Conservation (phyloP, 1,140 invertebrate genomes). For the Akabosia matsudoensis region DNA sequence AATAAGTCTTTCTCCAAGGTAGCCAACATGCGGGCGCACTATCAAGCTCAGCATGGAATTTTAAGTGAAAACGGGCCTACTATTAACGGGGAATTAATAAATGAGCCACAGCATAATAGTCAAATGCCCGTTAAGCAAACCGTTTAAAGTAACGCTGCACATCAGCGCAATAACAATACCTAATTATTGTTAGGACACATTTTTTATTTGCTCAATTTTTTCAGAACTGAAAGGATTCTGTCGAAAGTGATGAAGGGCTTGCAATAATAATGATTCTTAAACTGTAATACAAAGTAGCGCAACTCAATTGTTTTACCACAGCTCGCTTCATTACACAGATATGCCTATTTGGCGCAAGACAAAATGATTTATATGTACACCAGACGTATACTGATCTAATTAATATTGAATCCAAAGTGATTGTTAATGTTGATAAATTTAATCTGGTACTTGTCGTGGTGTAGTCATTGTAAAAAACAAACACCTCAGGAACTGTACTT, state of each 20-base stretch:
- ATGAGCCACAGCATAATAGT: neutral
- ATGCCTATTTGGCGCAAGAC: neutral
- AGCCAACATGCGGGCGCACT: slow-evolving; percentile 33
- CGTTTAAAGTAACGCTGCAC: neutral
- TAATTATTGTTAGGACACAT: too few species aligned
- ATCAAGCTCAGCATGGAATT: neutral
- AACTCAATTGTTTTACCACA: neutral
- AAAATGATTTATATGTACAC: neutral
- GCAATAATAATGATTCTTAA: neutral
- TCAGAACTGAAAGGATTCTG: neutral
- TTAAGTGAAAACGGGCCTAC: neutral
- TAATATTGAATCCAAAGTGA: neutral
- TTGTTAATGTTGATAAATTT: neutral
- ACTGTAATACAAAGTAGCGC: neutral
- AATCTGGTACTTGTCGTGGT: too few species aligned
- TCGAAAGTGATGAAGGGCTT: neutral
- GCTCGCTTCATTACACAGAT: neutral
- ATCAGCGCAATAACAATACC: neutral
- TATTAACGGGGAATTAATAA: too few species aligned
- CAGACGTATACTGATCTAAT: neutral
- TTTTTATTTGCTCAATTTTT: neutral
- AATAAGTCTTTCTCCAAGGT: slow-evolving; percentile 49
- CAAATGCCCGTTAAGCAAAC: neutral
- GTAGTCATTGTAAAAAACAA: too few species aligned
- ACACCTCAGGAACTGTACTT: too few species aligned